Evolutionary conservation across 1,140 invertebrate genomes (phyloP).

Genomic region (Holcopasites calliopsidis): DNA sequence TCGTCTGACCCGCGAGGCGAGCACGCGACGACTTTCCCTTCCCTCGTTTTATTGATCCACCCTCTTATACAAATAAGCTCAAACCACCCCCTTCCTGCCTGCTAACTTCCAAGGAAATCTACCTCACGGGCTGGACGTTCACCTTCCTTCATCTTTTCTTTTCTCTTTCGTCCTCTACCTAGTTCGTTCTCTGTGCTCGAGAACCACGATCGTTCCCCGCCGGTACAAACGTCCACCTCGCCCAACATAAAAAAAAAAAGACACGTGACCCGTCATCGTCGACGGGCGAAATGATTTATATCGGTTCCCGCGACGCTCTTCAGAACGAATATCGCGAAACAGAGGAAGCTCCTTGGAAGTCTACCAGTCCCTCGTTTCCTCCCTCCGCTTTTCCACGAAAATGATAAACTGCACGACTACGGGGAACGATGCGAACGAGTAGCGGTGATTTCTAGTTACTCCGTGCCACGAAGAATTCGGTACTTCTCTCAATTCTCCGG

Average conservation of each 20-base stretch:
- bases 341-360: background rate
- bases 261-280: conserved; percentile 34
- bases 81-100: conserved; percentile 58
- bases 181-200: background rate
- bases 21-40: conserved; percentile 73
- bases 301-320: conserved; percentile 3
- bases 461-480: too few species aligned
- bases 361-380: background rate
- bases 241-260: conserved; percentile 21
- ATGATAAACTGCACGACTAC: background rate
- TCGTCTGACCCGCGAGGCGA: conserved; percentile 67
- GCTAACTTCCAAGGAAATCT: conserved; percentile 67
- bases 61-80: conserved; percentile 75
- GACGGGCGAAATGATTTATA: conserved; percentile 34
- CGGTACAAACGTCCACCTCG: conserved; percentile 14
- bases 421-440: conserved; percentile 1
- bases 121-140: conserved; percentile 49
- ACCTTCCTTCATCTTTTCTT: conserved; percentile 17
- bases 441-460: background rate
- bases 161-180: background rate
- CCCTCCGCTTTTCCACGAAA: background rate
- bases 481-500: too few species aligned
- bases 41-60: conserved; percentile 78
- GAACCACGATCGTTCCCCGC: conserved; percentile 42
- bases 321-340: conserved; percentile 29